Percentiles rank a stretch among this genome's conserved stretches.
Evolutionary conservation across 2,797 vertebrate species (phyloP).

Genomic region (Gymnodraco acuticeps): DNA sequence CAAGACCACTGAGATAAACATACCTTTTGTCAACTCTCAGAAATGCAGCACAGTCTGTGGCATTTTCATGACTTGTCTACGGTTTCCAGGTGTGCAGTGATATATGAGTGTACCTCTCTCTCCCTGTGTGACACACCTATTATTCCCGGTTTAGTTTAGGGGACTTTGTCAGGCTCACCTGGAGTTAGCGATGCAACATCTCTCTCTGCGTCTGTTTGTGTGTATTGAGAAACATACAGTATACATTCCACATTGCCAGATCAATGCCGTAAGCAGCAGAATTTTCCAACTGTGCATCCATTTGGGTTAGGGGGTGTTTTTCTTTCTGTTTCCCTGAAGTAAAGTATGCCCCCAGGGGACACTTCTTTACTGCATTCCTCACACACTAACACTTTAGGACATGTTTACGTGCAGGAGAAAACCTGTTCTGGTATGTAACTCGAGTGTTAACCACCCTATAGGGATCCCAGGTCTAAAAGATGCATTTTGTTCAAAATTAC

Average conservation of each 20-base stretch:
- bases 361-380: slow-evolving; percentile 56
- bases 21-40: slow-evolving; percentile 32
- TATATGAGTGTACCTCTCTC: slow-evolving; percentile 38
- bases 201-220: slow-evolving; percentile 20
- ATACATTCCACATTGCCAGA: slow-evolving; percentile 19
- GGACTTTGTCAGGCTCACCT: slow-evolving; percentile 53
- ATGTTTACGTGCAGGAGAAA: slow-evolving; percentile 43
- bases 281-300: slow-evolving; percentile 6
- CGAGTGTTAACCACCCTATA: slow-evolving; percentile 18
- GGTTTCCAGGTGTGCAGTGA: slow-evolving; percentile 57
- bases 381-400: slow-evolving; percentile 21
- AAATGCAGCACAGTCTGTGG: slow-evolving; percentile 40
- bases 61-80: slow-evolving; percentile 40
- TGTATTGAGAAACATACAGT: not conserved
- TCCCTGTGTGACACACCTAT: slow-evolving; percentile 51
- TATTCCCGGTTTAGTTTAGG: slow-evolving; percentile 39
- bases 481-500: slow-evolving; percentile 31
- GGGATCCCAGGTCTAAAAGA: slow-evolving; percentile 38
- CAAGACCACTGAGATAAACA: slow-evolving; percentile 11
- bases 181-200: slow-evolving; percentile 40
- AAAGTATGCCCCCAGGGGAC: slow-evolving; percentile 52
- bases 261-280: slow-evolving; percentile 18
- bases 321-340: slow-evolving; percentile 38
- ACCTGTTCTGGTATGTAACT: slow-evolving; percentile 52
- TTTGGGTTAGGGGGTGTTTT: slow-evolving; percentile 26